phyloP scores from a whole-genome alignment of 2,797 vertebrate species.

The Ibycter americanus region DNA sequence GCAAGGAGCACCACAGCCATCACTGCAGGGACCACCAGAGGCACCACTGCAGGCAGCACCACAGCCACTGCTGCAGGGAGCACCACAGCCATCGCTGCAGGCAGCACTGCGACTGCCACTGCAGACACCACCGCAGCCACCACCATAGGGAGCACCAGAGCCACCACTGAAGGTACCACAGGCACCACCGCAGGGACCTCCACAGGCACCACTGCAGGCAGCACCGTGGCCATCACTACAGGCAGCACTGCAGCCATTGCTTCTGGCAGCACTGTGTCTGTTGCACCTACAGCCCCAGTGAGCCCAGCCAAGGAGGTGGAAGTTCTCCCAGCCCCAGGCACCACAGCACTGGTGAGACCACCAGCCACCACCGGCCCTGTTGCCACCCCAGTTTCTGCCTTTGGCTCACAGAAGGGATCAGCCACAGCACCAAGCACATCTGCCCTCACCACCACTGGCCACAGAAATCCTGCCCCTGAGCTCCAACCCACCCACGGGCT shows the following conservation, averaged over 20 bases:
- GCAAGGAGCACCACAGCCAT: too few species aligned
- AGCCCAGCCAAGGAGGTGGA: background rate
- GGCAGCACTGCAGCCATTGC: fast-evolving
- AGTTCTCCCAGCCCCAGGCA: background rate
- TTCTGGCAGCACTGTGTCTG: fast-evolving
- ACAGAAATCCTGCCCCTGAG: background rate
- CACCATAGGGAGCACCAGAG: too few species aligned
- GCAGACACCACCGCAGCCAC: too few species aligned
- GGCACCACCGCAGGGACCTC: fast-evolving
- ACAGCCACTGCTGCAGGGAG: fast-evolving
- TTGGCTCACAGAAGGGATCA: background rate
- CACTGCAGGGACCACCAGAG: too few species aligned
- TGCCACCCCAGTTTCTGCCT: background rate
- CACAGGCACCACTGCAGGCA: too few species aligned
- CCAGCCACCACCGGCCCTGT: background rate
- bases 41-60: too few species aligned
- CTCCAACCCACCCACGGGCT: background rate
- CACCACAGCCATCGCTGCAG: fast-evolving
- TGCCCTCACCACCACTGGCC: background rate
- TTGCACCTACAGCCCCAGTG: background rate
- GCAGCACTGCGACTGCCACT: too few species aligned
- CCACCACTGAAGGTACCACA: background rate
- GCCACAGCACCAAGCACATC: background rate
- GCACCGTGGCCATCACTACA: too few species aligned
- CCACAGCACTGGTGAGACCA: fast-evolving